Base-by-base conservation (phyloP, 2,888 invertebrate species). In the Hyles lineata region DNA sequence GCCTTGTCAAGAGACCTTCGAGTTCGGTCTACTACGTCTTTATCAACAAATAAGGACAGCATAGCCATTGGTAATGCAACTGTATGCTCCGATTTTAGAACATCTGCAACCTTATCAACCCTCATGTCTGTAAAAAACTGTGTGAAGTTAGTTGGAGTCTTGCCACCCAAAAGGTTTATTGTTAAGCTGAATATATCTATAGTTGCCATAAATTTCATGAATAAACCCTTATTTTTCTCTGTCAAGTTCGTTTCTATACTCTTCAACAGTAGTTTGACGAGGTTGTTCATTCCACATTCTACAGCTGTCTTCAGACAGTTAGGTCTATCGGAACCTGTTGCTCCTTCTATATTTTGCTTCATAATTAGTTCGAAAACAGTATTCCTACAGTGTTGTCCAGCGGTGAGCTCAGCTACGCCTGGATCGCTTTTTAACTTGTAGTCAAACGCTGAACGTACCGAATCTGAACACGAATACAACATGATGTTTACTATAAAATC, bases 341-440 rank as follows among this genome's bases (percentile, higher is more conserved):
- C 17, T 1, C 62, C 50, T 7, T 50, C 35, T 8, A 23, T 52
- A 23, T 76, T 76, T 71, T 80, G 79, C 74, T 86, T 85, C 17
- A 82, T 63, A 50, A 86, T 73, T 72, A 86, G 74, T 70, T 85
- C 79, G 71, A 85, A 85, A 50, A 85, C 72, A 4, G 84, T 78
- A 21, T 80, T 80, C 9, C 77, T 76, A 60, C 79, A 77, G 0
- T 76, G 74, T 0, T 82, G 78, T 55, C 78, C 75, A 61, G 71
- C 74, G 3, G 77, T 71, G 1, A 75, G 43, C 60, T 82, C 75
- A 1, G 71, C 74, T 58, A 85, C 72, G 7, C 78, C 76, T 6
- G 79, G 79, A 61, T 87, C 85, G 50, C 79, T 78, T 74, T 83
- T 83, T 43, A 87, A 73, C 76, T 85, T 86, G 72, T 85, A 85